Percentiles rank a stretch among this genome's conserved stretches.
Conservation (phyloP, 2,797 vertebrate species). For the Falco naumanni region DNA sequence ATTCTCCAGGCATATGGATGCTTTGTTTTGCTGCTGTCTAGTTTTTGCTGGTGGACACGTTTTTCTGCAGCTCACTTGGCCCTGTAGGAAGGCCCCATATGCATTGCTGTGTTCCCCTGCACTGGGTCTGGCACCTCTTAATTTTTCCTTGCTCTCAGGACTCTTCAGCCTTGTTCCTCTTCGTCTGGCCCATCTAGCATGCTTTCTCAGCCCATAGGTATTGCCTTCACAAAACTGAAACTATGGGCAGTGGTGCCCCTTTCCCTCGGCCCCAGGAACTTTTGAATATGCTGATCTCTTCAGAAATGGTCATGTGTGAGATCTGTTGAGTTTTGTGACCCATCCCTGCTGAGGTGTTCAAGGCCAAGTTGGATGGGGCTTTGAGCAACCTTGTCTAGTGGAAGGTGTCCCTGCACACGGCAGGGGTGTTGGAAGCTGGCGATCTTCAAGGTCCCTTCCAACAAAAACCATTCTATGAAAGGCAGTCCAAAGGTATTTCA, state of each 20-base stretch:
- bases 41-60: background rate
- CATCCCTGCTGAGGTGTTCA: background rate
- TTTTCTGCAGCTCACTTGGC: background rate
- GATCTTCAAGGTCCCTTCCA: background rate
- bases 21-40: background rate
- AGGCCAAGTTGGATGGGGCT: background rate
- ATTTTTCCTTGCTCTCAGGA: background rate
- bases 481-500: background rate
- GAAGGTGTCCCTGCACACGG: background rate
- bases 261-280: background rate
- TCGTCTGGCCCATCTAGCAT: accelerated
- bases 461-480: background rate
- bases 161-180: background rate
- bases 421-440: background rate
- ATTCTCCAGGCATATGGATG: background rate
- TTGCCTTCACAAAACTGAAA: background rate
- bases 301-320: background rate
- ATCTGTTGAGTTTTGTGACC: background rate
- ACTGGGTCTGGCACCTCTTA: background rate
- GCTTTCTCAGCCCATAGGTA: accelerated
- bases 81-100: background rate
- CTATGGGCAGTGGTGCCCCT: background rate
- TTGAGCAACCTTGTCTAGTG: background rate
- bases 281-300: background rate
- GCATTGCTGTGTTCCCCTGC: background rate